Evolutionary conservation across 2,113 vertebrate species (phyloP), one percentile per base, ranked within the genome.

Genomic region (Paralichthys olivaceus): DNA sequence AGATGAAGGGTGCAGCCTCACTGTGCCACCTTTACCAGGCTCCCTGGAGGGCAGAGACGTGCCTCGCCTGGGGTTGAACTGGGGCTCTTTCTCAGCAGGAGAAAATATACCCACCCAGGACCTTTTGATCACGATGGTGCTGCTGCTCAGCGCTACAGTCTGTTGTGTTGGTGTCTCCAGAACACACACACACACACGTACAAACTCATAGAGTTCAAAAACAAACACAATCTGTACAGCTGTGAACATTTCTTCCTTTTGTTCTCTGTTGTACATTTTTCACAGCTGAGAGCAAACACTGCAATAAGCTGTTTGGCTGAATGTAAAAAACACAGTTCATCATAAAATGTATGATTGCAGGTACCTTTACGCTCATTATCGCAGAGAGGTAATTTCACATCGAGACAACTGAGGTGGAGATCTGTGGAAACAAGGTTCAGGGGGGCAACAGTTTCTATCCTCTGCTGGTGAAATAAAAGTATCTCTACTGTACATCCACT

Each of bases 51-150:
- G 45, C 14, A 19, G 45, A 49, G 45, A 20, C 45, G 17, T 49
- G 45, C 45, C 17, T 49, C 45, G 45, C 45, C 45, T 7, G 45
- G 45, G 45, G 45, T 49, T 26, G 2, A 37, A 29, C 17, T 2
- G n/a, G 47, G 72, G 72, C 58, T 34, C 29, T 49, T 49, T 75
- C 86, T 20, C 70, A 63, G 75, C 72, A 59, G 83, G 79, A 59
- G 34, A 62, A 65, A 34, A 84, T 53, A 78, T 51, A 76, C 29
- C 66, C 25, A 61, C 54, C 32, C 0, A 22, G 67, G 67, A 62
- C 34, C 57, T 72, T 87, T 75, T 86, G 68, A 90, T 88, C 80
- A 73, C 14, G 29, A 8, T 29, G 7, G 4, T 56, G 58, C 62
- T 63, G 63, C 54, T 80, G 68, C 58, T 69, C 55, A 71, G 64